Conservation (phyloP, 2,888 invertebrate species). For the Pogonocherus hispidulus region DNA sequence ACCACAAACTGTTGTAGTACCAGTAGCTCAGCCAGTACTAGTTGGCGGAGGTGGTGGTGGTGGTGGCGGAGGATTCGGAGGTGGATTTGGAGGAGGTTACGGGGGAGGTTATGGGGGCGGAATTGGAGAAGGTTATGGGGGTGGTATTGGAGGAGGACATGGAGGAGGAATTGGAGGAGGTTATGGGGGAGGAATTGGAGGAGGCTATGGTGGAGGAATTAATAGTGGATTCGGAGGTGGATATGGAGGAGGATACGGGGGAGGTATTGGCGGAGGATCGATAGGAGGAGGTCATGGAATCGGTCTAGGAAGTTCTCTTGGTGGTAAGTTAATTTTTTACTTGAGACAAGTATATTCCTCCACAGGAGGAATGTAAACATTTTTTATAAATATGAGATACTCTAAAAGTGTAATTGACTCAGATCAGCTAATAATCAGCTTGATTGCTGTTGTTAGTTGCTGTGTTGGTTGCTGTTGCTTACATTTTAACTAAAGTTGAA, state of each 20-base stretch:
- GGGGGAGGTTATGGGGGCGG: constrained; percentile 41
- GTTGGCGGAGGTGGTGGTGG: constrained; percentile 56
- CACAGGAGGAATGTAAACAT: too few relatives aligned
- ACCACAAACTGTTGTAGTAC: constrained; percentile 58
- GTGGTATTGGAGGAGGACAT: constrained; percentile 34
- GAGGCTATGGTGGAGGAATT: constrained; percentile 29
- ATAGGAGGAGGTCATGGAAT: constrained; percentile 7
- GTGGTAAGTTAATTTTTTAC: neutral
- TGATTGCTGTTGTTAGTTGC: too few relatives aligned
- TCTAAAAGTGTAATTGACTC: too few relatives aligned
- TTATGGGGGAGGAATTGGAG: constrained; percentile 21
- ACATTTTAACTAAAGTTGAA: too few relatives aligned
- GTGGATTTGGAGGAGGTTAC: constrained; percentile 44
- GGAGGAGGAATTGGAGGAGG: constrained; percentile 18
- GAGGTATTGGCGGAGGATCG: constrained; percentile 16
- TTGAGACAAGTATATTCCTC: too few relatives aligned
- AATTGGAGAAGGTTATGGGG: constrained; percentile 36
- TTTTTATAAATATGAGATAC: too few relatives aligned
- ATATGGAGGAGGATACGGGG: constrained; percentile 13
- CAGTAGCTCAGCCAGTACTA: constrained; percentile 52
- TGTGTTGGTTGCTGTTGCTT: too few relatives aligned
- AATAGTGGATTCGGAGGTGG: constrained; percentile 31
- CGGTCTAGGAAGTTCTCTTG: constrained; percentile 26
- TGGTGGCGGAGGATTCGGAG: constrained; percentile 41
- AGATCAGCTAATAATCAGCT: too few relatives aligned